Base-by-base conservation (phyloP, 2,888 invertebrate species). In the Apamea crenata region DNA sequence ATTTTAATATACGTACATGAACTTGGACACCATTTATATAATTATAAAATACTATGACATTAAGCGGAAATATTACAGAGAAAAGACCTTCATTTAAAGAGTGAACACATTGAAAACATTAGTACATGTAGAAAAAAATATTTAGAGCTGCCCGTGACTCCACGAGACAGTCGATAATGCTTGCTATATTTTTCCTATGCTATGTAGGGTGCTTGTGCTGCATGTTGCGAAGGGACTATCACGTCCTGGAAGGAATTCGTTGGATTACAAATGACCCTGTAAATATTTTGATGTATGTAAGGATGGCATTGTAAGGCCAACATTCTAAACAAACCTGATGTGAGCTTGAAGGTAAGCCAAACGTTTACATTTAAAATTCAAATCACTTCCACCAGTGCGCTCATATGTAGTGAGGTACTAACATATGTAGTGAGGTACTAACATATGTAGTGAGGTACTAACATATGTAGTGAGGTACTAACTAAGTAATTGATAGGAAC, bases 261-360 rank as follows among this genome's bases (percentile, higher is more conserved):
- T 36, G 56, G 36, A 36, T 36, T n/a, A 56, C 59, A 59, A 70
- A 25, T 32, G 32, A 36, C n/a, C 71, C 36, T 36, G 71, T 61
- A 61, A 36, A 44, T 32, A 63, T 63, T 59, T 12, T 44, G 21
- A 74, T 77, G 83, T 74, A 73, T 63, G 72, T 70, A 29, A 67
- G 56, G 56, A 61, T 78, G 78, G 74, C 67, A 59, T 65, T 69
- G 32, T 59, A 72, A 61, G 50, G 78, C 76, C 76, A 67, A 77
- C 32, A 68, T 75, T 80, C 32, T 75, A 74, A 77, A 85, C 14
- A 77, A 71, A 63, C 59, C 21, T 67, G 59, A 44, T 85, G 72
- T 36, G 81, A 87, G 83, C 61, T 87, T 44, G 86, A 79, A 78
- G 83, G 75, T 68, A 29, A 50, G 29, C 14, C 29, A 73, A 56